Conservation (phyloP, 2,888 invertebrate genomes). For the Thysanoteuthis rhombus region DNA sequence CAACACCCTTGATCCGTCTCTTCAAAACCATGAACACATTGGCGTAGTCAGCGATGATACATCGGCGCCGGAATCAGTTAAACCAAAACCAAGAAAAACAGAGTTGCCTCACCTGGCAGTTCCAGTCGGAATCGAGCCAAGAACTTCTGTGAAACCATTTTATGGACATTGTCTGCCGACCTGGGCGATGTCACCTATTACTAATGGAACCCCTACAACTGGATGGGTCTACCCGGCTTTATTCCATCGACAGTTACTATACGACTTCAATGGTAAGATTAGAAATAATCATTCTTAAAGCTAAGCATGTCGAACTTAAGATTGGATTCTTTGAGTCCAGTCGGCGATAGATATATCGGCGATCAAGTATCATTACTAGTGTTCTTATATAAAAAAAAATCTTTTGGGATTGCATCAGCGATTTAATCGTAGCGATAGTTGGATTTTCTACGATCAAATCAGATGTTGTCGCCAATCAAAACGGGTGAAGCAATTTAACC, state of each 20-base stretch:
- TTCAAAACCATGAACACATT: background rate
- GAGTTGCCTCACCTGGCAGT: background rate
- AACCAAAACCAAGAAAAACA: background rate
- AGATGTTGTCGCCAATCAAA: too few species aligned
- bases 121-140: background rate
- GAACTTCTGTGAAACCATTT: background rate
- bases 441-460: too few species aligned
- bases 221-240: constrained; percentile 18
- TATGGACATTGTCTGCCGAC: background rate
- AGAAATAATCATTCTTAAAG: background rate
- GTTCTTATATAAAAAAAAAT: too few species aligned
- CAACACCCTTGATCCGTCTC: background rate
- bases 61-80: background rate
- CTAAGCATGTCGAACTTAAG: too few species aligned
- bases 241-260: constrained; percentile 12
- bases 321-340: too few species aligned
- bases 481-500: too few species aligned
- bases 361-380: too few species aligned
- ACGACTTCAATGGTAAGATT: constrained; percentile 27
- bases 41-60: background rate
- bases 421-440: too few species aligned
- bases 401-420: too few species aligned
- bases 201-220: background rate
- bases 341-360: too few species aligned
- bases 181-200: background rate